Evolutionary conservation across 1,140 invertebrate genomes (phyloP).

Genomic region (Macrosteles quadrilineatus): DNA sequence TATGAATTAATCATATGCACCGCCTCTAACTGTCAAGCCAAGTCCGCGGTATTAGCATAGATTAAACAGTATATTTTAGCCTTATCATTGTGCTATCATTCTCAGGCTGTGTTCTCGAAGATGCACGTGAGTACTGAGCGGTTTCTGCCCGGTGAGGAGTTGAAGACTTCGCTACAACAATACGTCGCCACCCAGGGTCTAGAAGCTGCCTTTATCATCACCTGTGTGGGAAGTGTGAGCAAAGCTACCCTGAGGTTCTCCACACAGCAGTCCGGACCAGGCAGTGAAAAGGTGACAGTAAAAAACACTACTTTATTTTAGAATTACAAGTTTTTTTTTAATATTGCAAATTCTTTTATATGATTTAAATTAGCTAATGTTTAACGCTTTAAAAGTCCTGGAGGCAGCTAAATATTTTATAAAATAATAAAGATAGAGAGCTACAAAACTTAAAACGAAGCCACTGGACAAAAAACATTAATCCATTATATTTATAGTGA

Average conservation of each 20-base stretch:
- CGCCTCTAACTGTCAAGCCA: too few relatives aligned
- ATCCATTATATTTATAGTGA: too few relatives aligned
- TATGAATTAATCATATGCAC: too few relatives aligned
- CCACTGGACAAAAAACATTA: background rate
- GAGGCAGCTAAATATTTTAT: too few relatives aligned
- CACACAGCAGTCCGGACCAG: slow-evolving; percentile 19
- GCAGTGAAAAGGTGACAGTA: background rate
- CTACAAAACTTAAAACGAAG: background rate
- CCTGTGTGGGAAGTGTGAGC: slow-evolving; percentile 53
- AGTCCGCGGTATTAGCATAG: too few relatives aligned
- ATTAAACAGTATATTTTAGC: too few relatives aligned
- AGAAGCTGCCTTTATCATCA: slow-evolving; percentile 51
- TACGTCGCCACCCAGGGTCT: slow-evolving; percentile 45
- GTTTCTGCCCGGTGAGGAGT: slow-evolving; percentile 49
- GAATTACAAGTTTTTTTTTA: background rate
- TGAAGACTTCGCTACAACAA: slow-evolving; percentile 44
- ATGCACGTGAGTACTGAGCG: slow-evolving; percentile 44
- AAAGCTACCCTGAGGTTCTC: slow-evolving; percentile 52
- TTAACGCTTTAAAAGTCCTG: too few relatives aligned
- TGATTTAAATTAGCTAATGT: background rate
- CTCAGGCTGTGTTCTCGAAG: too few relatives aligned
- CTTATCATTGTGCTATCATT: too few relatives aligned
- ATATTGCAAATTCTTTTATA: background rate
- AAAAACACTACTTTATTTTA: background rate
- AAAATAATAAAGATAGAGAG: background rate